A percentile compares a stretch with the other conserved stretches of the same genome.
These are phyloP conservation scores for Leptobrachium leishanense DNA, from an alignment of 2,113 vertebrate species.

Conservation along the genomic window DNA sequence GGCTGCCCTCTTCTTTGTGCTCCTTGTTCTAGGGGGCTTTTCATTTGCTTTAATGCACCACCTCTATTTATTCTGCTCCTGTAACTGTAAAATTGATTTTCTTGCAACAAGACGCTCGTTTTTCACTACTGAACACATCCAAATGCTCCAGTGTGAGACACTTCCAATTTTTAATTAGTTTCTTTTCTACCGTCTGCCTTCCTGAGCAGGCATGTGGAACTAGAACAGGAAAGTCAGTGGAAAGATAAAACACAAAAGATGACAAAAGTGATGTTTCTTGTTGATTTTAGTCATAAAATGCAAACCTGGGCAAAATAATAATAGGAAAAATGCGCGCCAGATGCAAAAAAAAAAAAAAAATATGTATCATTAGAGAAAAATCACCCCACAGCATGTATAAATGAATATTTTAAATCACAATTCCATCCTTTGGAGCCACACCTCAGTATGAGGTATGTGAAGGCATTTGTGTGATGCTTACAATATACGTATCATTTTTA, in stretches of 20 bases:
- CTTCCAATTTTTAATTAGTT: constrained; percentile 75
- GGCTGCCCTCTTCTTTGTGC: constrained; percentile 38
- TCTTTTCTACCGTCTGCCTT: constrained; percentile 60
- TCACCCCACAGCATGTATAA: neutral
- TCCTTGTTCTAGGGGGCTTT: constrained; percentile 50
- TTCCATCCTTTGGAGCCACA: neutral
- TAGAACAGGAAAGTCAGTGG: constrained; percentile 49
- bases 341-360: neutral
- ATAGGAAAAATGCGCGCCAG: constrained; percentile 9
- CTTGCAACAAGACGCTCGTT: constrained; percentile 69
- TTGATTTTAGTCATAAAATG: constrained; percentile 50
- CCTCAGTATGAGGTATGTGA: neutral
- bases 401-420: neutral
- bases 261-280: constrained; percentile 55
- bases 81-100: constrained; percentile 82
- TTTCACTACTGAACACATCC: constrained; percentile 67
- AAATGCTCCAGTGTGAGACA: constrained; percentile 68
- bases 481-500: constrained; percentile 16
- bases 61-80: constrained; percentile 79
- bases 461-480: neutral
- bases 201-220: constrained; percentile 57
- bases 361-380: constrained; percentile 23
- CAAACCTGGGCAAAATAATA: constrained; percentile 38
- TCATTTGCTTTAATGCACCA: constrained; percentile 67
- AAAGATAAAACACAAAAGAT: constrained; percentile 49